Base-by-base conservation (phyloP, 2,888 invertebrate genomes). In the Caenorhabditis wallacei region DNA sequence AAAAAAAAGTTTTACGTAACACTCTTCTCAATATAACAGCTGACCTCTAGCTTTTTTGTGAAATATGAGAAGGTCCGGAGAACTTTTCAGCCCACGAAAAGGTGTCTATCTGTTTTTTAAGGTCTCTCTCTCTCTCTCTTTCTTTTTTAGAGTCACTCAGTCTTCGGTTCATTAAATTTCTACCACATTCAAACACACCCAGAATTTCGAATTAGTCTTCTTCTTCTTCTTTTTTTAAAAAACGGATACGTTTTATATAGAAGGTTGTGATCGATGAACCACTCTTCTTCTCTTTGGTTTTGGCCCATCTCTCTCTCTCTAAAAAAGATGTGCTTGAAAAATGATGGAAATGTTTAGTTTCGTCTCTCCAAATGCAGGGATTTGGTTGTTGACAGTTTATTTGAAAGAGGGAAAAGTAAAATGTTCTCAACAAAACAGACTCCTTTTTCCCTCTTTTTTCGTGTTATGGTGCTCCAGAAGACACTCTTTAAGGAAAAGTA, bases 271-370 rank as follows among this genome's bases (percentile, higher is more conserved):
- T 66, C 66, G 66, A 66, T 53, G 66, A 51, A 51, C 53, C 66
- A 18, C 48, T 53, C 48, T 51, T 24, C 18, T n/a, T n/a, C 16
- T 22, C 7, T 5, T 13, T 20, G 22, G 18, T 53, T 53, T 24
- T 24, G 24, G 40, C 35, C n/a, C n/a, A n/a, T n/a, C n/a, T n/a
- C n/a, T n/a, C n/a, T n/a, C n/a, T n/a, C 10, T n/a, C 48, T 22
- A 53, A 35, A 35, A 51, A 20, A 26, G 48, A 26, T 20, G 24
- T 26, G 24, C 10, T 54, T 43, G 43, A n/a, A 30, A 75, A 59
- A 59, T 51, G 66, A 75, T 75, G 66, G 75, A 75, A 75, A 66
- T 75, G 75, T 66, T 75, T 75, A 75, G 66, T 66, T 66, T 57
- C 24, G 40, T 53, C 53, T 26, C 51, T 26, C 26, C 63, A 40